Evolutionary conservation across 2,797 vertebrate species (phyloP).

Genomic region (Poecilia wingei): DNA sequence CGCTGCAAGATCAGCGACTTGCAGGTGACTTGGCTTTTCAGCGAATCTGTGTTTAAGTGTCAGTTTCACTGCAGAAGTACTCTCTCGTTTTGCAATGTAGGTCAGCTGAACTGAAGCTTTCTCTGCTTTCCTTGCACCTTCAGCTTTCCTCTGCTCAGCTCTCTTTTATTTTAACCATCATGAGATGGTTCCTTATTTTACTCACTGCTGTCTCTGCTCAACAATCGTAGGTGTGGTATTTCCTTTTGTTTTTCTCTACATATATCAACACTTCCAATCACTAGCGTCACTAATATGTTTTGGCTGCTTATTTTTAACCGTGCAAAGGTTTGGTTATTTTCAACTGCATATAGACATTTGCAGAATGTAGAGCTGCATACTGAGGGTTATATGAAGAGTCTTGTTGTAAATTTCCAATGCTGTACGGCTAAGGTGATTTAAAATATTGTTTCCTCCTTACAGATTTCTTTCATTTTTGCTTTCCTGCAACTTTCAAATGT

Average conservation of each 20-base stretch:
- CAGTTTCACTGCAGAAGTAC: slow-evolving; percentile 70
- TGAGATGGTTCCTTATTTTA: slow-evolving; percentile 18
- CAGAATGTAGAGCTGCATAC: neutral
- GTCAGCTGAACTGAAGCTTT: slow-evolving; percentile 52
- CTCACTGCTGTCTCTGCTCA: neutral
- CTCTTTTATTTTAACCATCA: slow-evolving; percentile 1
- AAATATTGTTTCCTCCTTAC: neutral
- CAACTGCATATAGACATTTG: neutral
- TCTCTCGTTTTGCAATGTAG: slow-evolving; percentile 70
- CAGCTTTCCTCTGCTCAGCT: slow-evolving; percentile 15
- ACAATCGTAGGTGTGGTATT: neutral
- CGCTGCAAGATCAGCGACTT: slow-evolving; percentile 77
- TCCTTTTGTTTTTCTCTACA: slow-evolving; percentile 1
- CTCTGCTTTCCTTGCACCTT: slow-evolving; percentile 34
- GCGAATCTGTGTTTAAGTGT: slow-evolving; percentile 66
- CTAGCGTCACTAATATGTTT: neutral
- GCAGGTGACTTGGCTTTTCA: slow-evolving; percentile 76
- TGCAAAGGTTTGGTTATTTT: neutral
- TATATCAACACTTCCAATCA: neutral
- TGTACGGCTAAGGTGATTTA: neutral
- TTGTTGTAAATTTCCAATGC: neutral
- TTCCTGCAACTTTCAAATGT: neutral
- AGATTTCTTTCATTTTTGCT: neutral
- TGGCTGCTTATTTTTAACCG: neutral
- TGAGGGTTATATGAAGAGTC: neutral